phyloP scores from a whole-genome alignment of 2,113 vertebrate genomes.

The Marmota monax region DNA sequence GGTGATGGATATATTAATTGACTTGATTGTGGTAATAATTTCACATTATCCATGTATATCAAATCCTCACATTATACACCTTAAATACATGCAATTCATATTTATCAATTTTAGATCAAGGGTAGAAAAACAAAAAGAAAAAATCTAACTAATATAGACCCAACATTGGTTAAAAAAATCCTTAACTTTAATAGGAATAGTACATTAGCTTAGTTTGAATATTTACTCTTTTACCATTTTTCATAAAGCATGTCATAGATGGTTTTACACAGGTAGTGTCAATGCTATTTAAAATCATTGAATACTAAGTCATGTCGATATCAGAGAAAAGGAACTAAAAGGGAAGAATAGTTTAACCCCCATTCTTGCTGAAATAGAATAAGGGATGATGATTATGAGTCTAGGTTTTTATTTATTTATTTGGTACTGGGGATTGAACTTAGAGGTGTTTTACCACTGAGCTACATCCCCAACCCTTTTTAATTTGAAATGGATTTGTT shows the following conservation, averaged over 20 bases:
- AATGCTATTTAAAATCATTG: not conserved
- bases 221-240: not conserved
- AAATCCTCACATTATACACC: not conserved
- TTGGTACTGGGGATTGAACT: no score
- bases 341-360: not conserved
- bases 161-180: not conserved
- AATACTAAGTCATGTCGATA: not conserved
- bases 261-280: not conserved
- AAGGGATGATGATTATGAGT: not conserved
- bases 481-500: no score
- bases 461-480: no score
- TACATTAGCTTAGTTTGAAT: no score
- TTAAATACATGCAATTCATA: not conserved
- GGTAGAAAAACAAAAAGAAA: not conserved
- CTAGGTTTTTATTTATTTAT: no score
- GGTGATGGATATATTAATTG: not conserved
- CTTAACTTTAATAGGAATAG: not conserved
- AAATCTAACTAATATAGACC: not conserved
- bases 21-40: not conserved
- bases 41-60: not conserved
- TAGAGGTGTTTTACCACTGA: no score
- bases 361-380: not conserved
- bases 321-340: not conserved
- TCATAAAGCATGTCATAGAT: not conserved
- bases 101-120: not conserved